A percentile compares a stretch with the other conserved stretches of the same genome.
These are phyloP conservation scores for Sardinella longiceps DNA, from an alignment of 2,797 vertebrate genomes.

Conservation along the genomic window DNA sequence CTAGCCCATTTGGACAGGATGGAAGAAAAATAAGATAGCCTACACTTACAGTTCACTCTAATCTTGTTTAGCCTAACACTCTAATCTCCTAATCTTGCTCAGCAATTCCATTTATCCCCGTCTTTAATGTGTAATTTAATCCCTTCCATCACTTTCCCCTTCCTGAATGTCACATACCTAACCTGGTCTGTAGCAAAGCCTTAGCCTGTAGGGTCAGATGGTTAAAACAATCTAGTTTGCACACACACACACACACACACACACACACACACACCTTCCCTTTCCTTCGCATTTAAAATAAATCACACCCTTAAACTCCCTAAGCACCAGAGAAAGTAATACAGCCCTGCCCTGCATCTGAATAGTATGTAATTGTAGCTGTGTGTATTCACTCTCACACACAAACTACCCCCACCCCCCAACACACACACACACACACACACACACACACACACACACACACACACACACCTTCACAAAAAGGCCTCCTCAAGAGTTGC, in stretches of 20 bases:
- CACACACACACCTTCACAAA: not conserved
- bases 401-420: not conserved
- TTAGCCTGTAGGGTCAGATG: too few relatives aligned
- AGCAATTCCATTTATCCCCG: not conserved
- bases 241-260: not conserved
- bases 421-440: not conserved
- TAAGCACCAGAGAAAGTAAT: constrained; percentile 3
- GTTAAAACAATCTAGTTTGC: too few relatives aligned
- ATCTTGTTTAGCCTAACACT: not conserved
- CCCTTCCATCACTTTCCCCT: not conserved
- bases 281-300: not conserved
- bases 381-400: not conserved
- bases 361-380: constrained; percentile 15
- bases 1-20: not conserved
- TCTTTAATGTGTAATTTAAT: constrained; percentile 9
- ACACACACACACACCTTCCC: constrained; percentile 1
- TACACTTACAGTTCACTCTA: too few relatives aligned
- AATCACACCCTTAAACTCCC: not conserved
- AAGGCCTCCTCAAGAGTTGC: not conserved
- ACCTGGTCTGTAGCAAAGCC: too few relatives aligned
- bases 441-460: not conserved
- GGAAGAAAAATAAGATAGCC: not conserved
- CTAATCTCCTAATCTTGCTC: constrained; percentile 12
- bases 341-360: constrained; percentile 5
- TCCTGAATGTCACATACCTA: not conserved